These are phyloP conservation scores for Oscheius myriophilus DNA, from an alignment of 2,888 invertebrate genomes.

Conservation along the genomic window DNA sequence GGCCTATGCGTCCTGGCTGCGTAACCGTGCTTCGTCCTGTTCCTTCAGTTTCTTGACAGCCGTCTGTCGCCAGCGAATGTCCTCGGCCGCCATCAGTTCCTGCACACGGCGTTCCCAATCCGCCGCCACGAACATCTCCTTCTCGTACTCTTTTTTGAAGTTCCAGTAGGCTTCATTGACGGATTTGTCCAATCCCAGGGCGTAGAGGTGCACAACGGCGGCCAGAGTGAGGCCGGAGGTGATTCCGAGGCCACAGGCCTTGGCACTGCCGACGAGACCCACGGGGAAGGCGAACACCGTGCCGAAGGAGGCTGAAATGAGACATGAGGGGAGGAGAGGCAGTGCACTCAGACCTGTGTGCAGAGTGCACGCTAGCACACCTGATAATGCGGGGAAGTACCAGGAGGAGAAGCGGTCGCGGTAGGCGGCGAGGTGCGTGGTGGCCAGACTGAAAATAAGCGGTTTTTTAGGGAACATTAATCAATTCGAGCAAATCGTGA, in stretches of 20 bases:
- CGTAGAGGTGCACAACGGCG: constrained; percentile 53
- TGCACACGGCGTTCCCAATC: constrained; percentile 45
- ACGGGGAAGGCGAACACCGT: constrained; percentile 59
- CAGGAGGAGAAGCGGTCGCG: constrained; percentile 52
- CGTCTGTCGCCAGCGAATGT: constrained; percentile 48
- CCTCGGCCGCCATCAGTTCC: constrained; percentile 47
- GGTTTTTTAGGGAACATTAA: too few relatives aligned
- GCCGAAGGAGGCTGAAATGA: constrained; percentile 57
- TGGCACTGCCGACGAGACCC: constrained; percentile 54
- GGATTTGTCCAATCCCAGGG: constrained; percentile 51
- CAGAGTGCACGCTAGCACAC: constrained; percentile 52
- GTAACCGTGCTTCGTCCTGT: constrained; percentile 41
- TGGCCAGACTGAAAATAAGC: constrained; percentile 41
- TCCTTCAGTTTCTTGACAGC: constrained; percentile 50
- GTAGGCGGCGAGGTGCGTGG: constrained; percentile 55
- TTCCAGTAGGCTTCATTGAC: constrained; percentile 51
- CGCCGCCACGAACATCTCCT: constrained; percentile 26
- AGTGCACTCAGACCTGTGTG: constrained; percentile 44
- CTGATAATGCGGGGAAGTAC: constrained; percentile 63
- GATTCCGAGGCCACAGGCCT: constrained; percentile 56
- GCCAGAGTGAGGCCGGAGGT: constrained; percentile 53
- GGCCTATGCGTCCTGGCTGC: constrained; percentile 38
- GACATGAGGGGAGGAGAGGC: constrained; percentile 1
- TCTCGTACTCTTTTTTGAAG: constrained; percentile 52
- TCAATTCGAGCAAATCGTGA: too few relatives aligned